Evolutionary conservation across 2,797 vertebrate genomes (phyloP).

Genomic region (Corythornis leucogaster): DNA sequence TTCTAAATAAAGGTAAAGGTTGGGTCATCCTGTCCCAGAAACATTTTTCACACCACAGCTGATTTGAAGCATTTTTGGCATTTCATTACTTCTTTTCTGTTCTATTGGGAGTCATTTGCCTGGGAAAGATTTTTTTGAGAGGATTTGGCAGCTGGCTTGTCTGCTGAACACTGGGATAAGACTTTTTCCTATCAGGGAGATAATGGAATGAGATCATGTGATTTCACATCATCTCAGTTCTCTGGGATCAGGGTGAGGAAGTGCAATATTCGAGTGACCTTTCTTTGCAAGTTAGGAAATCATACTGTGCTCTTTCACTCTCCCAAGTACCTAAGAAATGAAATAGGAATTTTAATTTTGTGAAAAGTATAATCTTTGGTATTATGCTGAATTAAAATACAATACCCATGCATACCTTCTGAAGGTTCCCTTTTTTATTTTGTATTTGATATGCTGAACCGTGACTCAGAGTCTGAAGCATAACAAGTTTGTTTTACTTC

Average conservation of each 20-base stretch:
- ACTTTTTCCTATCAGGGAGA: neutral
- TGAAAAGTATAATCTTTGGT: neutral
- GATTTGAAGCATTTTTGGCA: conserved; percentile 29
- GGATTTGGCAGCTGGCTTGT: neutral
- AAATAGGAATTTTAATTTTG: neutral
- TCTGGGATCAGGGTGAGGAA: neutral
- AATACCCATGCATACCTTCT: neutral
- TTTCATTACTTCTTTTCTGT: neutral
- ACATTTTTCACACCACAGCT: neutral
- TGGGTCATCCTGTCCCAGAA: conserved; percentile 38
- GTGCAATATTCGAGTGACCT: neutral
- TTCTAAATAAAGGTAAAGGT: neutral
- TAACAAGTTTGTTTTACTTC: neutral
- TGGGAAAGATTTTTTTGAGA: neutral
- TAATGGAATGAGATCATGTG: neutral
- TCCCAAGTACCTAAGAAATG: neutral
- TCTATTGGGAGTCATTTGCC: neutral
- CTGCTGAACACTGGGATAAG: neutral
- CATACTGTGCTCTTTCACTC: neutral
- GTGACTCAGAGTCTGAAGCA: neutral
- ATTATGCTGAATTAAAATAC: neutral
- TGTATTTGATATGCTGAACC: neutral
- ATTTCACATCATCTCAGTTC: neutral
- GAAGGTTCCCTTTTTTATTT: neutral
- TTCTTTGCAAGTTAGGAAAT: neutral